phyloP scores from a whole-genome alignment of 2,113 vertebrate species.

The Daubentonia madagascariensis region DNA sequence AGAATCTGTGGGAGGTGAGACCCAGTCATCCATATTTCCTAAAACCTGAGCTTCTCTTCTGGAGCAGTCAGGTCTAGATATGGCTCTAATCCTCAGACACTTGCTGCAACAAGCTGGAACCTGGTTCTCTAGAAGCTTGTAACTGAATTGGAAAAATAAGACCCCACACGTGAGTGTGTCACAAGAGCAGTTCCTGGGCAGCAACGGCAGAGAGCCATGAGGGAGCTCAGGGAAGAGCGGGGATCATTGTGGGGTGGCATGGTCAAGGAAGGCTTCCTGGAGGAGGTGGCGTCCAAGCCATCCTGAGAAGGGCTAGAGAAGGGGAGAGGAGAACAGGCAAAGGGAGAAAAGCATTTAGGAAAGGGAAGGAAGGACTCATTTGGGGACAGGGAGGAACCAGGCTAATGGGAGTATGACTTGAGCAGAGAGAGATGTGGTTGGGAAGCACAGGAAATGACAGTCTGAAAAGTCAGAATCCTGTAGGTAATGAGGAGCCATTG shows the following conservation, averaged over 20 bases:
- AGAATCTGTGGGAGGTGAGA: not conserved
- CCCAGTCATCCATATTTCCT: not conserved
- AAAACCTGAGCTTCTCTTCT: not conserved
- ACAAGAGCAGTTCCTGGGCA: not conserved
- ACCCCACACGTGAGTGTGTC: not conserved
- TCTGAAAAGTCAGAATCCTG: not conserved
- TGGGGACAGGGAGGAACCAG: no score
- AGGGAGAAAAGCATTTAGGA: not conserved
- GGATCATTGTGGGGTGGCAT: accelerated
- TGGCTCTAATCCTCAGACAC: not conserved
- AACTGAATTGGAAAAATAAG: not conserved
- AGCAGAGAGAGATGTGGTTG: not conserved
- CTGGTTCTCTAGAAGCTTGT: not conserved
- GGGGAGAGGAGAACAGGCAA: not conserved
- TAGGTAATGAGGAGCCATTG: not conserved
- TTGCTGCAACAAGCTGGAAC: not conserved
- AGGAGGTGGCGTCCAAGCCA: not conserved
- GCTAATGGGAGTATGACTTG: not conserved
- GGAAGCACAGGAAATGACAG: slow-evolving; percentile 8
- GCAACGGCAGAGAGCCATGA: accelerated
- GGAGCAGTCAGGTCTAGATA: not conserved
- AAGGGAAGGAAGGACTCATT: not conserved
- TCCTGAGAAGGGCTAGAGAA: not conserved
- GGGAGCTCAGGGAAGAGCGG: not conserved
- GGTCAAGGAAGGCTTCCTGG: not conserved